Conservation (phyloP, 2,888 invertebrate species). For the Chorisops tibialis region DNA sequence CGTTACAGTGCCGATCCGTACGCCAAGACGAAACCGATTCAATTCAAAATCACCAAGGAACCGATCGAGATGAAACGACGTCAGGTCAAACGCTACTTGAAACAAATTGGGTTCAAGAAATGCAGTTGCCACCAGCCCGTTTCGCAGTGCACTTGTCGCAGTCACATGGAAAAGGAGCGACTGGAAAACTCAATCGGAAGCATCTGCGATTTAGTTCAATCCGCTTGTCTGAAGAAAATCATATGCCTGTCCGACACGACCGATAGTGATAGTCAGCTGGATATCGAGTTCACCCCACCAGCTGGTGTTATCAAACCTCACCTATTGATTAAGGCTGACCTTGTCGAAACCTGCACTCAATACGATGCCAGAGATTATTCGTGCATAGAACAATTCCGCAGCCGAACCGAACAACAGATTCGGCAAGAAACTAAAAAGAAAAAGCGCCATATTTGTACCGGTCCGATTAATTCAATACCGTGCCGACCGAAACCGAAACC, state of each 20-base stretch:
- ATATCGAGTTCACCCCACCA: conserved; percentile 69
- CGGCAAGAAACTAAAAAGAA: not conserved
- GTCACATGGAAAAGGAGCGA: conserved; percentile 51
- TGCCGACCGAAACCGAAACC: not conserved
- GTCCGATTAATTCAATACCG: not conserved
- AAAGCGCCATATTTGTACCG: not conserved
- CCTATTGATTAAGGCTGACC: conserved; percentile 53
- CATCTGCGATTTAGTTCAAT: conserved; percentile 44
- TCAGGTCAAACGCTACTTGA: conserved; percentile 57
- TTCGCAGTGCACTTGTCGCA: conserved; percentile 44
- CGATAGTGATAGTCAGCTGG: conserved; percentile 61
- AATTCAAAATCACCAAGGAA: conserved; percentile 64
- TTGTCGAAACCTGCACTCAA: conserved; percentile 60
- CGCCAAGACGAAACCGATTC: conserved; percentile 64
- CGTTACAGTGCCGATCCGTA: conserved; percentile 63
- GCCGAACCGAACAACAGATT: not conserved
- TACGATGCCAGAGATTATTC: conserved; percentile 46
- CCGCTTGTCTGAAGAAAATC: conserved; percentile 38
- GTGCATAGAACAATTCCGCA: not conserved
- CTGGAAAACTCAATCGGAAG: conserved; percentile 55
- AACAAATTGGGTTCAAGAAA: conserved; percentile 57
- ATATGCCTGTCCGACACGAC: conserved; percentile 46
- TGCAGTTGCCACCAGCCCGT: conserved; percentile 57
- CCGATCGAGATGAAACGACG: conserved; percentile 54
- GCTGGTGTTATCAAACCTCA: conserved; percentile 64